Evolutionary conservation across 2,113 vertebrate genomes (phyloP), one percentile per base, ranked within the genome.

Genomic region (Hemibates koningsi): DNA sequence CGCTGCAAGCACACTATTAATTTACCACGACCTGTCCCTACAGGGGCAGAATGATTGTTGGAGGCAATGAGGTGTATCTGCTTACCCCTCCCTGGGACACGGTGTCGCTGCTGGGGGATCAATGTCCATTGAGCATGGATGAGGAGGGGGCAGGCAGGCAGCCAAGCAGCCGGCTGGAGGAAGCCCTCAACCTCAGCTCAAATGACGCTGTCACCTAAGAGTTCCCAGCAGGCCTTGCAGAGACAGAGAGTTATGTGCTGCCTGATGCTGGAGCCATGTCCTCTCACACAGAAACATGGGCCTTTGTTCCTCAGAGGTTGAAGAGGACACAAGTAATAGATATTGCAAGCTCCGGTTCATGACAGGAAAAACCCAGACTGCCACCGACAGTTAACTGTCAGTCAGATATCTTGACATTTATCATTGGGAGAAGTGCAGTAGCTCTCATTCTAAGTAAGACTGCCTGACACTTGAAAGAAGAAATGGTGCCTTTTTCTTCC

Each of bases 1-100:
- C 95, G 90, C 96, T 97, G 96, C 96, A 96, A 97, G 96, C 95
- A 95, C 96, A 96, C 97, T 97, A 97, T 97, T 97, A 96, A 98
- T 97, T 97, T 97, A 97, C 96, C 95, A 92, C 93, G 94, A 95
- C 95, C 94, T 94, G 95, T 97, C 97, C 97, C 96, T 96, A 94
- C 90, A 97, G 97, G 95, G 96, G 93, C 92, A 92, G 91, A 96
- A 93, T 94, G 96, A 97, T 96, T 97, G 97, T 97, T 97, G 91
- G 93, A 97, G 95, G 96, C 96, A 97, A 96, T 95, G 95, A 97
- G 97, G 96, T 94, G 5, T 95, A 97, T 97, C 97, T 88, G 9
- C 93, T 96, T 97, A 96, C 96, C 93, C 96, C 94, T 97, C 97
- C 94, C 88, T 95, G 96, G 97, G 96, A 97, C 95, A 95, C 81